These are phyloP conservation scores for Rhadinocentrus ornatus DNA, from an alignment of 2,797 vertebrate genomes.

Conservation along the genomic window DNA sequence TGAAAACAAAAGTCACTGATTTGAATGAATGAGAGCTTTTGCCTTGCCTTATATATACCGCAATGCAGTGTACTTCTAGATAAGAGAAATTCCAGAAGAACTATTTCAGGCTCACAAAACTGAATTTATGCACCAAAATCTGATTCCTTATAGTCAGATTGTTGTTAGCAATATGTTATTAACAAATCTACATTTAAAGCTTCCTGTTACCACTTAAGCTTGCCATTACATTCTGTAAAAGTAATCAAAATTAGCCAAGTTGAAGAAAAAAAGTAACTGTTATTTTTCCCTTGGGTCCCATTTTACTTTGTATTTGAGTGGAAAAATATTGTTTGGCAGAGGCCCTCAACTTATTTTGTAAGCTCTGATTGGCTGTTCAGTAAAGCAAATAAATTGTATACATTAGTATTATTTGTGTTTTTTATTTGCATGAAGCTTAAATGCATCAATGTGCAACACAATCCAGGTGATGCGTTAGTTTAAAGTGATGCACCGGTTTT, in stretches of 20 bases:
- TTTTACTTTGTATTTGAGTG: neutral
- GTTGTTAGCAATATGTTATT: neutral
- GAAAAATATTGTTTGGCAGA: neutral
- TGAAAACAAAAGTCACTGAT: neutral
- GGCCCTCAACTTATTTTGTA: no score
- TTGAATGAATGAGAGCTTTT: neutral
- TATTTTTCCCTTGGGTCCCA: no score
- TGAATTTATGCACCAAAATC: neutral
- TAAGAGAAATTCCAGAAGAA: no score
- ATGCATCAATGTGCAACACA: neutral
- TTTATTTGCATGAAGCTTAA: neutral
- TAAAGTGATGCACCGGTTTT: neutral
- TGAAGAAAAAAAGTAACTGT: neutral
- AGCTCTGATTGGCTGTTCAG: neutral
- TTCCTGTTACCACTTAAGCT: neutral
- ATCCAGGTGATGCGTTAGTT: neutral
- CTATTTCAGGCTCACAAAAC: neutral
- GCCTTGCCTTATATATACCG: neutral
- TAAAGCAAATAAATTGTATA: neutral
- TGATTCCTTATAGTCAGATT: neutral
- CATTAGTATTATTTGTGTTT: neutral
- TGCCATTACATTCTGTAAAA: neutral
- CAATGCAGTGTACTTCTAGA: neutral
- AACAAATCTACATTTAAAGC: neutral
- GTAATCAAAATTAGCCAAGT: neutral